A percentile compares a stretch with the other conserved stretches of the same genome.
These are phyloP conservation scores for Oscheius sp. DNA, from an alignment of 2,888 invertebrate species.

Conservation along the genomic window DNA sequence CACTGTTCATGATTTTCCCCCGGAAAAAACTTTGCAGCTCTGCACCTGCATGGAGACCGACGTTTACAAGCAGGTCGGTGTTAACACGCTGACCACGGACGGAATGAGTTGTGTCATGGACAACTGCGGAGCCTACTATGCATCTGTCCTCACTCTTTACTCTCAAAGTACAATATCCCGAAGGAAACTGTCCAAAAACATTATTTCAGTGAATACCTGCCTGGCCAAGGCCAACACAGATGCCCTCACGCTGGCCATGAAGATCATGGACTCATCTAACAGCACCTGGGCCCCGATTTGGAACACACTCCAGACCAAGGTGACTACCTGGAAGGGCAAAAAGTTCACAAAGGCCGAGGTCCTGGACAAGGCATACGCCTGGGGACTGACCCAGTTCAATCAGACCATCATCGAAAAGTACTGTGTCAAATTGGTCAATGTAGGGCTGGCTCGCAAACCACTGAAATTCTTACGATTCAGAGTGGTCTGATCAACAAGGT, in stretches of 20 bases:
- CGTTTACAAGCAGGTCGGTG: too few relatives aligned
- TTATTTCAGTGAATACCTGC: background rate
- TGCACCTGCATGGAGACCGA: too few relatives aligned
- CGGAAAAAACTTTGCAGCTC: too few relatives aligned
- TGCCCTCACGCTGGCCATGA: background rate
- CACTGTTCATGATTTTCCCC: too few relatives aligned
- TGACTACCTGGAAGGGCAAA: background rate
- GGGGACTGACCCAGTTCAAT: background rate
- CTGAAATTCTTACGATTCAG: slow-evolving; percentile 9
- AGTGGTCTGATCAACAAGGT: background rate
- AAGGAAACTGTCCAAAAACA: background rate
- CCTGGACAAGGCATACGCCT: background rate
- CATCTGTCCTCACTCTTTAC: too few relatives aligned
- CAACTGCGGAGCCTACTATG: too few relatives aligned
- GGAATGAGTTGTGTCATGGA: too few relatives aligned
- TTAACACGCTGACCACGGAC: too few relatives aligned
- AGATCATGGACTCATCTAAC: background rate
- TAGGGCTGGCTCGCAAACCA: background rate
- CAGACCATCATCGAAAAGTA: background rate
- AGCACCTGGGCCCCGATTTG: background rate
- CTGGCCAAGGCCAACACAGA: background rate
- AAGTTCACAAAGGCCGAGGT: slow-evolving; percentile 10
- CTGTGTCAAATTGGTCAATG: background rate
- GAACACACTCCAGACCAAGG: background rate
- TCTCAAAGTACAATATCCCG: too few relatives aligned